Conservation (phyloP, 1,140 invertebrate species). For the Bradynema listronoti region DNA sequence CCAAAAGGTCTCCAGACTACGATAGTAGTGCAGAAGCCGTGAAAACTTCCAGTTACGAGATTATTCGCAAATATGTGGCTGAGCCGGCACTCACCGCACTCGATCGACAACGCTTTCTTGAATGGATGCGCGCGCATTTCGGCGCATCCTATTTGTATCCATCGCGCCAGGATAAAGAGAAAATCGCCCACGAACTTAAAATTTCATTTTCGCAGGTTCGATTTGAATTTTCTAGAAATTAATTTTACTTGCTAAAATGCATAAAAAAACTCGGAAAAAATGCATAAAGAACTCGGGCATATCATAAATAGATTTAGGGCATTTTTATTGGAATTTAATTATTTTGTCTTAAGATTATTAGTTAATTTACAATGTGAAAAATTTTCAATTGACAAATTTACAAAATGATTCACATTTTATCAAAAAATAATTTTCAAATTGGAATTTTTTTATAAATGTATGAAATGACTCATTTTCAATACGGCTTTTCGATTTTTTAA, state of each 20-base stretch:
- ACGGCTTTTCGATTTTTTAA: too few relatives aligned
- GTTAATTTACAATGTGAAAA: neutral
- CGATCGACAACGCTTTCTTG: too few relatives aligned
- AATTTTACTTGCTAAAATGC: neutral
- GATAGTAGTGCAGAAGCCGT: too few relatives aligned
- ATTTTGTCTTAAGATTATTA: neutral
- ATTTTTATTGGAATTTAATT: neutral
- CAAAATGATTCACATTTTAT: neutral
- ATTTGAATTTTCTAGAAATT: neutral
- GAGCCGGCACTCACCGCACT: too few relatives aligned
- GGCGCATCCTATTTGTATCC: conserved; percentile 3
- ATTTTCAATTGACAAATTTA: neutral
- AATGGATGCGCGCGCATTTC: conserved; percentile 2
- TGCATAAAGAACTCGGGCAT: neutral
- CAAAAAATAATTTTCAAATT: too few relatives aligned
- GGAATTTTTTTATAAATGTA: too few relatives aligned
- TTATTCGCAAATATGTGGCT: too few relatives aligned
- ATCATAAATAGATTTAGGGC: neutral
- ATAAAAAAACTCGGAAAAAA: neutral
- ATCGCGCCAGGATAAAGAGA: conserved; percentile 7
- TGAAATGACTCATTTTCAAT: too few relatives aligned
- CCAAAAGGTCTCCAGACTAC: too few relatives aligned
- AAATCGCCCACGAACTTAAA: neutral
- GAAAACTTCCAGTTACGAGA: too few relatives aligned
- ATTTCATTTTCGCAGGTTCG: neutral